phyloP scores from a whole-genome alignment of 2,797 vertebrate species.

The Poeciliopsis gracilis region DNA sequence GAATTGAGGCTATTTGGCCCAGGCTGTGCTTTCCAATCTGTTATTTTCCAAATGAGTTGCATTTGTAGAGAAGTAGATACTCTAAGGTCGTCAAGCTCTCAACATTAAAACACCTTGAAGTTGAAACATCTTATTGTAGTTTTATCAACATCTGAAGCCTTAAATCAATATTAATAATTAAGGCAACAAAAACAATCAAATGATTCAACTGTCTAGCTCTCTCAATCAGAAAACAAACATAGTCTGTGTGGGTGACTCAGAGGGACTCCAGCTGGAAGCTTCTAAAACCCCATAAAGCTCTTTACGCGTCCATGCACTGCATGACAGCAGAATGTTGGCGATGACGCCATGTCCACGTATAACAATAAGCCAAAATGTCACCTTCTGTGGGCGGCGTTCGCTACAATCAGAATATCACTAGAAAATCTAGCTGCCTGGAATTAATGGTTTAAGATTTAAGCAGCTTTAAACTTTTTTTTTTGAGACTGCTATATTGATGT shows the following conservation, averaged over 20 bases:
- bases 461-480: background rate
- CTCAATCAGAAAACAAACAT: background rate
- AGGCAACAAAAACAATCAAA: background rate
- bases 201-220: background rate
- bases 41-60: background rate
- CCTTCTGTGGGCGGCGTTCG: background rate
- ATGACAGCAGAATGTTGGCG: background rate
- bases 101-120: background rate
- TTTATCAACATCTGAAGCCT: background rate
- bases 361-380: background rate
- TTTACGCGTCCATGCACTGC: background rate
- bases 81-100: background rate
- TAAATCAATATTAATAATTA: background rate
- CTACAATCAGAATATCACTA: background rate
- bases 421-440: background rate
- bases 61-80: background rate
- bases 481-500: background rate
- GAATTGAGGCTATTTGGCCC: background rate
- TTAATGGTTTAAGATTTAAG: background rate
- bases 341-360: background rate
- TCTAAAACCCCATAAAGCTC: background rate
- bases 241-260: conserved; percentile 3
- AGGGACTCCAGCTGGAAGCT: conserved; percentile 3
- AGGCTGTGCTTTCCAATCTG: background rate
- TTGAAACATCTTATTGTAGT: background rate